Conservation (phyloP, 1,140 invertebrate species). For the Heliconius nattereri region DNA sequence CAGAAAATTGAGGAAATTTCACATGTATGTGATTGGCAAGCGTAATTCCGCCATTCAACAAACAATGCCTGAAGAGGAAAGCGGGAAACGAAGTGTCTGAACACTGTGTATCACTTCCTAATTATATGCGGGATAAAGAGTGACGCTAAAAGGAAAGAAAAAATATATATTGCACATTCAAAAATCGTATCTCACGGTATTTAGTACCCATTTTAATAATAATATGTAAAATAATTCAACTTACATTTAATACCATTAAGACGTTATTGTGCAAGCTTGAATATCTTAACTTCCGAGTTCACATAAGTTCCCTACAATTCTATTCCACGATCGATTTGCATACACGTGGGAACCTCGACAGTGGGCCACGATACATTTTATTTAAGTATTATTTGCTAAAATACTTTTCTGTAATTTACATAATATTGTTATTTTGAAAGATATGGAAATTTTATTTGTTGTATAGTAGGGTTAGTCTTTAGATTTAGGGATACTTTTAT, state of each 20-base stretch:
- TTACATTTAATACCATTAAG: slow-evolving; percentile 18
- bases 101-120: no score
- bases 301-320: slow-evolving; percentile 44
- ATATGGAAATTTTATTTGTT: not conserved
- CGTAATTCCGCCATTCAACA: no score
- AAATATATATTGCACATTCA: not conserved
- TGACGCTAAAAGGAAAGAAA: no score
- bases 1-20: no score
- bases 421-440: not conserved
- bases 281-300: slow-evolving; percentile 60
- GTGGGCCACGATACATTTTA: not conserved
- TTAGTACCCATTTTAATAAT: not conserved
- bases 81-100: no score
- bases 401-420: slow-evolving; percentile 10
- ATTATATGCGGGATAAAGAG: no score
- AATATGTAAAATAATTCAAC: slow-evolving; percentile 15
- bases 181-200: not conserved
- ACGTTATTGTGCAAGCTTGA: slow-evolving; percentile 48
- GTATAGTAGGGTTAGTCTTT: not conserved
- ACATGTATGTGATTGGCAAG: no score
- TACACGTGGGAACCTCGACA: slow-evolving; percentile 53
- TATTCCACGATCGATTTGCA: slow-evolving; percentile 50
- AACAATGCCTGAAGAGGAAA: no score
- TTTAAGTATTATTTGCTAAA: not conserved
- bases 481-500: not conserved